phyloP scores from a whole-genome alignment of 2,888 invertebrate genomes.

The Drosophila rellima region DNA sequence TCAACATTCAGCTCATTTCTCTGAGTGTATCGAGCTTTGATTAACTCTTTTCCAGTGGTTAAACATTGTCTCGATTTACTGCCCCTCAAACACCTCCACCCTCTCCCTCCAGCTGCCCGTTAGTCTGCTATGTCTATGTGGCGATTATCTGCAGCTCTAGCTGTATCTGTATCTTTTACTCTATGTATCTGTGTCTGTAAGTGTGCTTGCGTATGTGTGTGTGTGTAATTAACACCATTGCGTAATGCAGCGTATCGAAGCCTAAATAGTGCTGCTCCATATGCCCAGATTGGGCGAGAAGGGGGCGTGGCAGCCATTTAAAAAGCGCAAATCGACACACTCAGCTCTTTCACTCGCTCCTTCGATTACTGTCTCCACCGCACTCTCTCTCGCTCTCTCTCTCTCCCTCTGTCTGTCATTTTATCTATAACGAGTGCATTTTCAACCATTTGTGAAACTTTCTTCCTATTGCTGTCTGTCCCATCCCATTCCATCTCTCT shows the following conservation, averaged over 20 bases:
- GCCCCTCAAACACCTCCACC: neutral
- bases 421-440: constrained; percentile 8
- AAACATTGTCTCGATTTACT: constrained; percentile 53
- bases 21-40: constrained; percentile 53
- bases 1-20: constrained; percentile 10
- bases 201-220: constrained; percentile 46
- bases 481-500: neutral
- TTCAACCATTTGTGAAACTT: constrained; percentile 44
- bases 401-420: constrained; percentile 8
- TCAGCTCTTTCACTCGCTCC: constrained; percentile 15
- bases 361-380: neutral
- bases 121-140: constrained; percentile 34
- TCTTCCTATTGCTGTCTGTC: constrained; percentile 46
- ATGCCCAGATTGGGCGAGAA: constrained; percentile 55
- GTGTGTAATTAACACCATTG: constrained; percentile 85
- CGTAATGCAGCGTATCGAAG: constrained; percentile 85
- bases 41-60: constrained; percentile 70
- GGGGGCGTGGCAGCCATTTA: constrained; percentile 72
- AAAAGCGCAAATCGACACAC: constrained; percentile 38
- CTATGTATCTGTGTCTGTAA: constrained; percentile 21
- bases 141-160: constrained; percentile 56
- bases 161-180: constrained; percentile 27
- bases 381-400: neutral
- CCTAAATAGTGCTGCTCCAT: constrained; percentile 83
- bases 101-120: constrained; percentile 1